Evolutionary conservation across 2,113 vertebrate genomes (phyloP).

Genomic region (Archocentrus centrarchus): DNA sequence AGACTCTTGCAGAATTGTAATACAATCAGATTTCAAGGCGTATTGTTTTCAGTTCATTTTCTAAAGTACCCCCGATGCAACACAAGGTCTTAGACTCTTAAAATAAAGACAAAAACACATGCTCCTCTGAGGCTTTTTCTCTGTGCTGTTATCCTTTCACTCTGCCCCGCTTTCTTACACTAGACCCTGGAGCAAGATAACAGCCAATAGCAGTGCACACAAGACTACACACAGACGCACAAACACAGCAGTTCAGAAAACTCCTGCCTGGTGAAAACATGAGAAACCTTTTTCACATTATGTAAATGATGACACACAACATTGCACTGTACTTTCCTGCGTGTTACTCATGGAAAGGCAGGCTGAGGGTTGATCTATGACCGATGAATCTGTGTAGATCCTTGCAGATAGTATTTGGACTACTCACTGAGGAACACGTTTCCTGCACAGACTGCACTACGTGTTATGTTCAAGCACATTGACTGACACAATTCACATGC

Average conservation of each 20-base stretch:
- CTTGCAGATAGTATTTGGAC: not conserved
- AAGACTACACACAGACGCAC: slow-evolving; percentile 9
- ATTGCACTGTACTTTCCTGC: slow-evolving; percentile 13
- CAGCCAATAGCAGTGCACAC: slow-evolving; percentile 39
- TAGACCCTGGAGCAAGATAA: slow-evolving; percentile 34
- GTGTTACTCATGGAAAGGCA: not conserved
- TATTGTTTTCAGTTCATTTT: slow-evolving; percentile 38
- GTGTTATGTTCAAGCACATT: slow-evolving; percentile 18
- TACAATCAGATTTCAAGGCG: slow-evolving; percentile 19
- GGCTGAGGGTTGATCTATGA: slow-evolving; percentile 5
- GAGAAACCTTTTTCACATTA: slow-evolving; percentile 20
- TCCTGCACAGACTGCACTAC: not conserved
- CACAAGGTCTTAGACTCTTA: slow-evolving; percentile 23
- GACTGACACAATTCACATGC: slow-evolving; percentile 6
- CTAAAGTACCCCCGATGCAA: slow-evolving; percentile 34
- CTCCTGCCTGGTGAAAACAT: slow-evolving; percentile 29
- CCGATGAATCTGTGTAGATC: not conserved
- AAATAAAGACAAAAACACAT: slow-evolving; percentile 45
- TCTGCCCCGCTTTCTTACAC: slow-evolving; percentile 37
- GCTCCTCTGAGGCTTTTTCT: slow-evolving; percentile 36
- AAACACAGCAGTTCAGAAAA: slow-evolving; percentile 36
- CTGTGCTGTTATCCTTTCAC: slow-evolving; percentile 31
- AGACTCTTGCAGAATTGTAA: slow-evolving; percentile 1
- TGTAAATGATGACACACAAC: slow-evolving; percentile 40
- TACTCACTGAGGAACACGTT: not conserved